These are phyloP conservation scores for Tympanoctomys barrerae DNA, from an alignment of 2,797 vertebrate genomes.

Conservation along the genomic window DNA sequence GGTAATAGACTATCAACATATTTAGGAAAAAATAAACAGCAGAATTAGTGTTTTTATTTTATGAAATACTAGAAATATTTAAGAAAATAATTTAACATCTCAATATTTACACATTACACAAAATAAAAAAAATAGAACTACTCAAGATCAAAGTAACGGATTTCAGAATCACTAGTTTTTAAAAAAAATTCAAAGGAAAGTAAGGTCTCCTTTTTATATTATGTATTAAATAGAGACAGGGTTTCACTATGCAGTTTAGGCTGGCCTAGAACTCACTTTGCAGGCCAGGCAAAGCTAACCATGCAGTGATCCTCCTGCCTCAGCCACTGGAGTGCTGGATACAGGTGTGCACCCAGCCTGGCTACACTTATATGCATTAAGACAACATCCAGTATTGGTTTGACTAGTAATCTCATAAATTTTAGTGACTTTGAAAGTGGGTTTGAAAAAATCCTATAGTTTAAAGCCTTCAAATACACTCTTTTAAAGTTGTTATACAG, in stretches of 20 bases:
- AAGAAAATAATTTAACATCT: background rate
- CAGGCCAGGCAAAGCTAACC: too few species aligned
- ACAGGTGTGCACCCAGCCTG: background rate
- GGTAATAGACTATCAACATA: background rate
- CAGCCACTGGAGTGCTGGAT: background rate
- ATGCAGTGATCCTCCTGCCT: background rate
- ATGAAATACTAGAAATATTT: background rate
- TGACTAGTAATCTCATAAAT: slow-evolving; percentile 1
- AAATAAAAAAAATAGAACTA: slow-evolving; percentile 3
- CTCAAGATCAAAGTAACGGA: background rate
- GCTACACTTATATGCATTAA: background rate
- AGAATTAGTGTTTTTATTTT: slow-evolving; percentile 53
- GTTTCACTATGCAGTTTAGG: background rate
- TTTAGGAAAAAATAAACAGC: background rate
- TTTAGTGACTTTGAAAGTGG: slow-evolving; percentile 18
- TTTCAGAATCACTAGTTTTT: slow-evolving; percentile 7
- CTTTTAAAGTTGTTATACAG: background rate
- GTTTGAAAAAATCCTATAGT: slow-evolving; percentile 1
- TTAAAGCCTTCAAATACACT: slow-evolving; percentile 22
- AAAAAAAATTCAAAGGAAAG: background rate
- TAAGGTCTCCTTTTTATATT: background rate
- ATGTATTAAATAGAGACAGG: background rate
- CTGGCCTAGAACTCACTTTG: background rate
- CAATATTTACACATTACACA: background rate
- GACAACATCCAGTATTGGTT: background rate